These are phyloP conservation scores for Carlito syrichta DNA, from an alignment of 2,113 vertebrate genomes.

Conservation along the genomic window DNA sequence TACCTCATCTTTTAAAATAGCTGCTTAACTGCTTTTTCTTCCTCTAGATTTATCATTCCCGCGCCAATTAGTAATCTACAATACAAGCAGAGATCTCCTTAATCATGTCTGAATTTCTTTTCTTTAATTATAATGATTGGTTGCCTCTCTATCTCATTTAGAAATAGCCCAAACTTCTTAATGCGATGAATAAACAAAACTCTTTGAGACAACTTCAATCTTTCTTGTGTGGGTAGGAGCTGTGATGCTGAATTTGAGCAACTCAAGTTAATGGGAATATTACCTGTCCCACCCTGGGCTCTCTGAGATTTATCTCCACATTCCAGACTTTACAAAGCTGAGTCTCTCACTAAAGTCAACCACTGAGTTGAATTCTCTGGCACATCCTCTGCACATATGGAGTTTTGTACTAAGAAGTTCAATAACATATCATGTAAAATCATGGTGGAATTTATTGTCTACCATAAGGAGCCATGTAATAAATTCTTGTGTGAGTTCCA, in stretches of 20 bases:
- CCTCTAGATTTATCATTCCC: background rate
- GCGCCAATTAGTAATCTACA: background rate
- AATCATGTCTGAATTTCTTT: background rate
- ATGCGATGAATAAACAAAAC: background rate
- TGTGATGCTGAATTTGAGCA: background rate
- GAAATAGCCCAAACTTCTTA: background rate
- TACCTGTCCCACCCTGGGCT: background rate
- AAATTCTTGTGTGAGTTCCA: background rate
- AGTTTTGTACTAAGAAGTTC: background rate
- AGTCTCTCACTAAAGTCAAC: no score
- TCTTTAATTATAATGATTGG: background rate
- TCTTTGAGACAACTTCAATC: no score
- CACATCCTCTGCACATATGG: background rate
- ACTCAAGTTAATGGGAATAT: accelerated
- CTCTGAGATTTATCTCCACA: background rate
- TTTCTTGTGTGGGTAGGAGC: background rate
- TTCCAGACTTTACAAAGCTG: accelerated
- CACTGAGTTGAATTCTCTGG: accelerated
- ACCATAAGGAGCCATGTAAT: background rate
- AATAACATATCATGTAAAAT: background rate
- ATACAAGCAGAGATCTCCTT: background rate
- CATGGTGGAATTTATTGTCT: background rate
- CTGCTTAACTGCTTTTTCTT: background rate
- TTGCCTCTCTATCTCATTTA: background rate
- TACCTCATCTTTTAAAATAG: background rate